phyloP scores from a whole-genome alignment of 2,888 invertebrate genomes.

The Dicyrtoma fusca region DNA sequence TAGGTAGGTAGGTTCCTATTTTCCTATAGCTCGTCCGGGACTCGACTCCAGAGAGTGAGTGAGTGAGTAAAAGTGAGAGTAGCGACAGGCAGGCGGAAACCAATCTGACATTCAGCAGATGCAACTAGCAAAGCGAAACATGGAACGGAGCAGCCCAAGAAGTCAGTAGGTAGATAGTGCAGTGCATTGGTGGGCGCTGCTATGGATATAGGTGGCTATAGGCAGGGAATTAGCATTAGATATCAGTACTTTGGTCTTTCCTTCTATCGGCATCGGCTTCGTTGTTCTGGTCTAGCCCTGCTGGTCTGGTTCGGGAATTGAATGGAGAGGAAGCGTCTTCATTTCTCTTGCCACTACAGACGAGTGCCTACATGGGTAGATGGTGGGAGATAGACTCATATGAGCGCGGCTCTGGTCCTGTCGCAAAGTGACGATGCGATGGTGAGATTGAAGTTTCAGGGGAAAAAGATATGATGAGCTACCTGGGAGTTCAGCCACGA shows the following conservation, averaged over 20 bases:
- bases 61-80: background rate
- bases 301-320: background rate
- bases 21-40: too few species aligned
- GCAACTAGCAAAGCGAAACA: slow-evolving; percentile 37
- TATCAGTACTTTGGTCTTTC: background rate
- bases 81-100: slow-evolving; percentile 30
- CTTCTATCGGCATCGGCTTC: background rate
- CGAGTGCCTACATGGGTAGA: too few species aligned
- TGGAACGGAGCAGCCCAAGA: background rate
- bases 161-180: background rate
- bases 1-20: too few species aligned
- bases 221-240: background rate
- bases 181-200: too few species aligned
- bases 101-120: slow-evolving; percentile 37
- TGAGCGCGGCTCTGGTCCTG: too few species aligned
- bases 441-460: background rate
- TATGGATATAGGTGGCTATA: background rate
- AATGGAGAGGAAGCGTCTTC: too few species aligned
- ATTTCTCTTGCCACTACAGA: too few species aligned
- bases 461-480: slow-evolving; percentile 31
- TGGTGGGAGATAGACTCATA: too few species aligned
- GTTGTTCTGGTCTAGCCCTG: background rate
- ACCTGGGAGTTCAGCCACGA: slow-evolving; percentile 35
- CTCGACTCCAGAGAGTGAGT: background rate
- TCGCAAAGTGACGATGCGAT: background rate